Percentiles rank a stretch among this genome's conserved stretches.
Conservation (phyloP, 2,888 invertebrate genomes). For the Meiosimyza decipiens region DNA sequence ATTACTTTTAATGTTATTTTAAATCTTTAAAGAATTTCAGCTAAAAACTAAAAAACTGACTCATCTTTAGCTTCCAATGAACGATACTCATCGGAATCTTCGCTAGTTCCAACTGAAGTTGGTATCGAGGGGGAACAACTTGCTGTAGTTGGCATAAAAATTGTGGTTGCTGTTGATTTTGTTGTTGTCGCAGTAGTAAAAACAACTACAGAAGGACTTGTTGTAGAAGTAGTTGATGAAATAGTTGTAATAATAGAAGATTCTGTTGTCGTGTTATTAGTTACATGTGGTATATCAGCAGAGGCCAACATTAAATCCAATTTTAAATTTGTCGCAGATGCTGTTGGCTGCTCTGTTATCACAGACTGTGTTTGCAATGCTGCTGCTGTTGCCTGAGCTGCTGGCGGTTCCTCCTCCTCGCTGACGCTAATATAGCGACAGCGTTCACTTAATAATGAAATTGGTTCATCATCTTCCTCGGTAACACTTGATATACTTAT, state of each 20-base stretch:
- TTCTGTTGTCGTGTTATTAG: constrained; percentile 44
- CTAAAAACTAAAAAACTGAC: constrained; percentile 45
- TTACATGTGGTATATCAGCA: constrained; percentile 50
- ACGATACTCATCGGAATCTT: constrained; percentile 67
- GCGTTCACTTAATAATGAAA: constrained; percentile 56
- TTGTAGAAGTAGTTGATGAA: constrained; percentile 31
- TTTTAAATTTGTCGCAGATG: constrained; percentile 60
- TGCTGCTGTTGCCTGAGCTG: constrained; percentile 38
- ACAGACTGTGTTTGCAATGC: constrained; percentile 61
- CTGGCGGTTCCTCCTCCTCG: constrained; percentile 61
- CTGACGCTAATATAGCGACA: constrained; percentile 63
- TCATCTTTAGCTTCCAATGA: constrained; percentile 66
- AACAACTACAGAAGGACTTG: constrained; percentile 40
- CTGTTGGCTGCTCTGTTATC: constrained; percentile 66
- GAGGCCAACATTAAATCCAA: constrained; percentile 60
- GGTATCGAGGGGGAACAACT: constrained; percentile 47
- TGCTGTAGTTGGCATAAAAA: constrained; percentile 39
- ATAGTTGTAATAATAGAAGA: constrained; percentile 46
- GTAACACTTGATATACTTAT: constrained; percentile 60
- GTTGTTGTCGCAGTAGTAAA: constrained; percentile 33
- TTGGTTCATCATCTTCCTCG: constrained; percentile 62
- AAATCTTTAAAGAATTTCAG: constrained; percentile 11
- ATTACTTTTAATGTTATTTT: constrained; percentile 12
- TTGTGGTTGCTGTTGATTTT: constrained; percentile 27
- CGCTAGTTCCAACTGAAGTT: constrained; percentile 50